These are phyloP conservation scores for Spialia ferax DNA, from an alignment of 2,888 invertebrate species.

Conservation along the genomic window DNA sequence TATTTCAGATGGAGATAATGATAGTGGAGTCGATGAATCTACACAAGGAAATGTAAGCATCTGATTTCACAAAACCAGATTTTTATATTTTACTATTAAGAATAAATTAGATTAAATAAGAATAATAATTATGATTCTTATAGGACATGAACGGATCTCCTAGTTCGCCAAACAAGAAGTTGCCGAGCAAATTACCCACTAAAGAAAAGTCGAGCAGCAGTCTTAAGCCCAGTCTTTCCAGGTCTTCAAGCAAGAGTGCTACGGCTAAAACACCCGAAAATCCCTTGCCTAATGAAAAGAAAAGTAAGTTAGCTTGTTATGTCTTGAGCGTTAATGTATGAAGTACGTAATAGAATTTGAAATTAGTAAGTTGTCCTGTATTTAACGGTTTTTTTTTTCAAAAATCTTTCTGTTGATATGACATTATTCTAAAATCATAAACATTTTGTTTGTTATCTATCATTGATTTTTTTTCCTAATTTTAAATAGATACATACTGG, in stretches of 20 bases:
- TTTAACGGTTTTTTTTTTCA: no score
- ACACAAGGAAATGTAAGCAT: conserved; percentile 92
- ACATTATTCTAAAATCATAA: no score
- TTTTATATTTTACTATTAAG: no score
- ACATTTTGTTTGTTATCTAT: background rate
- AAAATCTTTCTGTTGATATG: no score
- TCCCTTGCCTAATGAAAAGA: conserved; percentile 86
- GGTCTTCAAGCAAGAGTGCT: conserved; percentile 88
- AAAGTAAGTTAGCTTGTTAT: conserved; percentile 88
- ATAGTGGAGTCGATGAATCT: conserved; percentile 93
- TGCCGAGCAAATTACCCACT: conserved; percentile 85
- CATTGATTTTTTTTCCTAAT: background rate
- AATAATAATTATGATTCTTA: conserved; percentile 16
- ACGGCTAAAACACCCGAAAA: conserved; percentile 91
- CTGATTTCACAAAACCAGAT: background rate
- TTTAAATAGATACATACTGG: background rate
- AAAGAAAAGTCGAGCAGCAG: conserved; percentile 81
- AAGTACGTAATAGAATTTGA: no score
- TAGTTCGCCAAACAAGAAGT: conserved; percentile 91
- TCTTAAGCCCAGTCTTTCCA: conserved; percentile 81
- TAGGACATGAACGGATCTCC: conserved; percentile 90
- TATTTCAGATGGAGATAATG: conserved; percentile 92
- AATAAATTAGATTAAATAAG: no score
- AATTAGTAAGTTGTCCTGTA: no score
- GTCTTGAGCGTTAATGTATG: no score